Percentiles rank a stretch among this genome's conserved stretches.
These are phyloP conservation scores for Siphlonurus alternatus DNA, from an alignment of 2,888 invertebrate genomes.

Conservation along the genomic window DNA sequence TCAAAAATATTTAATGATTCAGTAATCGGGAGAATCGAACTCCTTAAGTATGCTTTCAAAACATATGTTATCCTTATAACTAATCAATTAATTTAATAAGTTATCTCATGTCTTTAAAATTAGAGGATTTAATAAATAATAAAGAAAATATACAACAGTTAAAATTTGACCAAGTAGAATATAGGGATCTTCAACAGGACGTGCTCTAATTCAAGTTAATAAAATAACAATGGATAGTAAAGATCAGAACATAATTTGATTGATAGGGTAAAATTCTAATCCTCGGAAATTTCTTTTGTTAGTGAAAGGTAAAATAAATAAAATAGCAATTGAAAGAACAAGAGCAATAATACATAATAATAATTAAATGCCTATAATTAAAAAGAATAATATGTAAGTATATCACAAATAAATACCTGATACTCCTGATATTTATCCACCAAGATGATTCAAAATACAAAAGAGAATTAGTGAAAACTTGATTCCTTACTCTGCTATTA, in stretches of 20 bases:
- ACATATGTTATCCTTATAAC: slow-evolving; percentile 44
- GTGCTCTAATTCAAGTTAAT: slow-evolving; percentile 54
- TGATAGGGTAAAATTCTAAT: slow-evolving; percentile 36
- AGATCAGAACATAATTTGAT: slow-evolving; percentile 31
- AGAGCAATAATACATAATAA: slow-evolving; percentile 48
- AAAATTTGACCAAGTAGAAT: slow-evolving; percentile 40
- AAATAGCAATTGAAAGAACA: slow-evolving; percentile 45
- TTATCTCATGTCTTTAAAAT: slow-evolving; percentile 37
- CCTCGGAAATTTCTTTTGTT: slow-evolving; percentile 38
- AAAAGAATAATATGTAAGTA: too few species aligned
- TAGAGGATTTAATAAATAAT: slow-evolving; percentile 36
- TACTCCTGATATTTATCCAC: too few species aligned
- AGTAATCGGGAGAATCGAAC: slow-evolving; percentile 30
- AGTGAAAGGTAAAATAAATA: slow-evolving; percentile 41
- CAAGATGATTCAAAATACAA: too few species aligned
- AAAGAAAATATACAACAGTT: slow-evolving; percentile 39
- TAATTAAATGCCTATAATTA: too few species aligned
- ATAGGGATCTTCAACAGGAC: slow-evolving; percentile 49
- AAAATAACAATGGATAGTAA: slow-evolving; percentile 37
- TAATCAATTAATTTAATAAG: slow-evolving; percentile 33
- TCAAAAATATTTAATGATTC: too few species aligned
- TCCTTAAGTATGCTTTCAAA: slow-evolving; percentile 53
- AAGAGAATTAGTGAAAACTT: too few species aligned
- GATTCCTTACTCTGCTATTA: too few species aligned
- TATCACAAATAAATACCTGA: too few species aligned